A percentile compares a stretch with the other conserved stretches of the same genome.
Evolutionary conservation across 2,888 invertebrate genomes (phyloP).

Genomic region (Invenusta paracnida): DNA sequence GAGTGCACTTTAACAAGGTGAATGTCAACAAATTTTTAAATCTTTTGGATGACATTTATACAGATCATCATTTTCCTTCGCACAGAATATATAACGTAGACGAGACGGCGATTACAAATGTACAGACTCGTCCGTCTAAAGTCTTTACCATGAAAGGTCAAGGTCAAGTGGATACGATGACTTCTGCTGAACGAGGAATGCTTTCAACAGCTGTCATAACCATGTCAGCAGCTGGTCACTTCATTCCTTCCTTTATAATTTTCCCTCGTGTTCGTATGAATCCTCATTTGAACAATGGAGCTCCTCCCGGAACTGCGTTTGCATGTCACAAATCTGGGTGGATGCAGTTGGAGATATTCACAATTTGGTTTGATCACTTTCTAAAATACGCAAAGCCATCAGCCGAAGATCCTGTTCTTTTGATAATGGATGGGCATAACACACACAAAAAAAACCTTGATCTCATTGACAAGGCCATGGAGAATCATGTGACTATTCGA

Average conservation of each 20-base stretch:
- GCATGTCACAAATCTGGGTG: too few species aligned
- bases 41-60: constrained; percentile 30
- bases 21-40: background rate
- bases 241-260: constrained; percentile 48
- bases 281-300: constrained; percentile 50
- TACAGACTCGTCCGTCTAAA: constrained; percentile 43
- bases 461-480: constrained; percentile 51
- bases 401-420: constrained; percentile 49
- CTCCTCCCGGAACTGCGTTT: constrained; percentile 51
- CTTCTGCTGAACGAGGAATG: constrained; percentile 46
- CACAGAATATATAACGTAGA: constrained; percentile 46
- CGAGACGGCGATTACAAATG: constrained; percentile 45
- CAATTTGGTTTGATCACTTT: constrained; percentile 59
- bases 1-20: constrained; percentile 43
- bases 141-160: background rate
- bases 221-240: constrained; percentile 47
- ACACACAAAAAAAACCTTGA: constrained; percentile 52
- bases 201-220: constrained; percentile 46
- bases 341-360: too few species aligned
- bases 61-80: background rate
- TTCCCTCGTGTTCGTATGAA: constrained; percentile 53
- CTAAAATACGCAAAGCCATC: constrained; percentile 49
- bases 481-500: constrained; percentile 53
- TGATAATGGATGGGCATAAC: constrained; percentile 56
- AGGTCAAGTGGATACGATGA: background rate